Base-by-base conservation (phyloP, 2,113 vertebrate species). In the Odontophorus gujanensis region DNA sequence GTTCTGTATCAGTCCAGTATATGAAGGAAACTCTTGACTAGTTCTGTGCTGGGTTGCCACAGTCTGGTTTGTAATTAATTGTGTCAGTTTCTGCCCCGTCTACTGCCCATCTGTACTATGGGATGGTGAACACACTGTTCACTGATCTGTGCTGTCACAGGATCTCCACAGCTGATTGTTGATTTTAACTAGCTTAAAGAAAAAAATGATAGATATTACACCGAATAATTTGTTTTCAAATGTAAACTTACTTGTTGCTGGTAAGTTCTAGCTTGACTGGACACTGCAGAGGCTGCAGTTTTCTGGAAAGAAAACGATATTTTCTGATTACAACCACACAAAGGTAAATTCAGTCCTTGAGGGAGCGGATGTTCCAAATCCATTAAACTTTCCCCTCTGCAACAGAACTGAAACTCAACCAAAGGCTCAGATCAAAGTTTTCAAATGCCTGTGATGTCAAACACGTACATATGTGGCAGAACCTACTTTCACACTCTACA, bases 281-380 rank as follows among this genome's bases (percentile, higher is more conserved):
- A 6, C 58, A 43, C n/a, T 78, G 13, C 4, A 17, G 58, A 62
- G 21, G 7, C 34, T 86, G 87, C 58, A 30, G 26, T 74, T 30
- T 48, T 82, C 97, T 97, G 90, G 28, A 92, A 92, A 94, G 25
- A 55, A 79, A 69, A 85, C 78, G 34, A 30, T 2, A 17, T 76
- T 93, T 91, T 81, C 13, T 72, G 50, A 68, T 34, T 28, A 26
- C 42, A 48, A 34, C 17, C 73, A 34, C 34, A 80, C 7, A 77
- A 28, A 69, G 8, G 58, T 53, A 81, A 48, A 79, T 36, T 43
- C 51, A 83, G 45, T 8, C 30, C 12, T 59, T 38, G 38, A 75
- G 22, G 43, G 17, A 58, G 13, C 38, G 34, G 16, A 63, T 74
- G 53, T 40, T 75, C 92, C 18, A 48, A 9, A 30, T 53, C 47